Conservation (phyloP, 2,797 vertebrate genomes). For the Antrozous pallidus region DNA sequence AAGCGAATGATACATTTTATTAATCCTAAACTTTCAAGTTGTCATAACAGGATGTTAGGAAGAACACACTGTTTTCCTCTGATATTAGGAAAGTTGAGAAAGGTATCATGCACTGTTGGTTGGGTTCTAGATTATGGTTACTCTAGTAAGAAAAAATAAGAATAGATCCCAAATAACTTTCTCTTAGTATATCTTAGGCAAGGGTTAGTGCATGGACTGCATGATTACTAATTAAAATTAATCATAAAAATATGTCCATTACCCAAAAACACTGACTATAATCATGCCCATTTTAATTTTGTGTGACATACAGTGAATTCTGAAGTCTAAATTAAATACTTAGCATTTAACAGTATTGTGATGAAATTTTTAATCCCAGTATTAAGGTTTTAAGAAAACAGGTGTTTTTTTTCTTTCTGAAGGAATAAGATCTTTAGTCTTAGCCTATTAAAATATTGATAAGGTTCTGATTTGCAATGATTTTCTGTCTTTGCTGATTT, state of each 20-base stretch:
- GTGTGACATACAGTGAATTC: not conserved
- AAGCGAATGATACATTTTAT: slow-evolving; percentile 58
- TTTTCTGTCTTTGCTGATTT: slow-evolving; percentile 86
- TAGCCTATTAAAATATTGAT: slow-evolving; percentile 90
- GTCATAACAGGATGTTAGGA: slow-evolving; percentile 56
- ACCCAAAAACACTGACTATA: not conserved
- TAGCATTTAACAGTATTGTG: not conserved
- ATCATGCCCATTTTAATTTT: slow-evolving; percentile 43
- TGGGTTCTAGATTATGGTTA: slow-evolving; percentile 72
- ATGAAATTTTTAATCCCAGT: slow-evolving; percentile 10
- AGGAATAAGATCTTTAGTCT: slow-evolving; percentile 79
- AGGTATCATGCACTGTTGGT: slow-evolving; percentile 51
- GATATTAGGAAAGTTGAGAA: slow-evolving; percentile 67
- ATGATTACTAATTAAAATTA: slow-evolving; percentile 3
- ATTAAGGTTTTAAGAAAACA: slow-evolving; percentile 55
- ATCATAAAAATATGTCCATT: not conserved
- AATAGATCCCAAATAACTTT: slow-evolving; percentile 54
- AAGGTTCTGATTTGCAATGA: slow-evolving; percentile 86
- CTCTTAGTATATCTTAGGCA: slow-evolving; percentile 21
- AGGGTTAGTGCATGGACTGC: not conserved
- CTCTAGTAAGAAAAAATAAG: not conserved
- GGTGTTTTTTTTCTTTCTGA: slow-evolving; percentile 40
- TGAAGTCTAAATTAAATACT: slow-evolving; percentile 42
- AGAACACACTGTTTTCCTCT: slow-evolving; percentile 66
- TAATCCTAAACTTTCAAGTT: slow-evolving; percentile 61